Evolutionary conservation across 2,888 invertebrate genomes (phyloP).

Genomic region (Romanomermis culicivorax): DNA sequence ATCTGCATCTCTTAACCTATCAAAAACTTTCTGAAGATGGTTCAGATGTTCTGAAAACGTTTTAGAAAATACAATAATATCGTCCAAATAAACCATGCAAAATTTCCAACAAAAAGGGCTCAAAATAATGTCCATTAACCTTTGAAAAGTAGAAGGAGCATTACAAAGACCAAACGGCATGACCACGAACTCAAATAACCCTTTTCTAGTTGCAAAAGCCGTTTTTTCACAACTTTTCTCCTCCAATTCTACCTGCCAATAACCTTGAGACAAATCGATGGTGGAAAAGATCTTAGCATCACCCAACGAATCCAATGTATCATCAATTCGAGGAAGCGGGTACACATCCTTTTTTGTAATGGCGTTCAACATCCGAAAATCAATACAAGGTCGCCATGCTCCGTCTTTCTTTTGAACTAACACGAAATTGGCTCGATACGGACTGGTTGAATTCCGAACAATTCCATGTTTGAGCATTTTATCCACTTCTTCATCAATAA

Average conservation of each 20-base stretch:
- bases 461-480: too few species aligned
- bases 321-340: too few species aligned
- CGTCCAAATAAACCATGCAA: background rate
- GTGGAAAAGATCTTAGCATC: background rate
- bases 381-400: background rate
- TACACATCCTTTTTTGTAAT: too few species aligned
- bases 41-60: background rate
- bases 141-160: too few species aligned
- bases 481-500: too few species aligned
- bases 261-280: too few species aligned
- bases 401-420: background rate
- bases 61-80: background rate
- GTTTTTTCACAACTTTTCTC: background rate
- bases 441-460: background rate
- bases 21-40: background rate
- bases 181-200: too few species aligned
- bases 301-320: background rate
- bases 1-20: background rate
- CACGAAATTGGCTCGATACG: background rate
- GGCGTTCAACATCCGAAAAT: too few species aligned
- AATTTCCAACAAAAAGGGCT: too few species aligned
- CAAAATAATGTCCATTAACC: too few species aligned
- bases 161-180: too few species aligned
- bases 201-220: too few species aligned
- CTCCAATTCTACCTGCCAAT: background rate